Base-by-base conservation (phyloP, 2,113 vertebrate species). In the Cyprinus carpio region DNA sequence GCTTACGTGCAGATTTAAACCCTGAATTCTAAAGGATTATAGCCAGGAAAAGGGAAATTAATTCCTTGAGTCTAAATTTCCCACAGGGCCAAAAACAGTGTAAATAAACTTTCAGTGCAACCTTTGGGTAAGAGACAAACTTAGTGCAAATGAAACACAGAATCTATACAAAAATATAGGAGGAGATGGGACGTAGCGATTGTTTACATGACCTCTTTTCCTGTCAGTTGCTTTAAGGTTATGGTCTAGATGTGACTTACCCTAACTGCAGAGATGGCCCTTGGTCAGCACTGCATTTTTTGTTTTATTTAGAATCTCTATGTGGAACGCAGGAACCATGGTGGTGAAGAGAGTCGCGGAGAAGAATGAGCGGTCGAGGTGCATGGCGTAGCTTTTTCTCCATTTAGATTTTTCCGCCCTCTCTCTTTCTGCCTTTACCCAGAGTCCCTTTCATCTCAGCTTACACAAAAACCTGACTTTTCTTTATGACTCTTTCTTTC, bases 381-480 rank as follows among this genome's bases (percentile, higher is more conserved):
- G 54, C 46, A 34, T 71, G 25, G 67, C 81, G 84, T 84, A 80
- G 84, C 81, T 77, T 78, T 84, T 80, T 87, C 88, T 80, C 67
- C 88, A 85, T 89, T 88, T 87, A 87, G 88, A 83, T 75, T 84
- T 54, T 74, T 82, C 83, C 84, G 16, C 83, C 74, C 64, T 81
- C 84, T 65, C 71, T 69, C 72, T 43, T 67, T 75, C 49, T 46
- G 81, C 58, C 86, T 71, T 77, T 62, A 82, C 75, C 82, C 82
- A 80, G 60, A 65, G 62, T 81, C 74, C 56, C 87, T 90, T 89
- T 91, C 83, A 88, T 88, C 87, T 91, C 82, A 29, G 49, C 86
- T 86, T 80, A 77, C 88, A 89, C 82, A 84, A 85, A 89, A 88
- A 82, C 87, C 75, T 84, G 58, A 51, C 84, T 87, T 89, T 87